These are phyloP conservation scores for Muschampia plurimacula DNA, from an alignment of 2,888 invertebrate species.

Conservation along the genomic window DNA sequence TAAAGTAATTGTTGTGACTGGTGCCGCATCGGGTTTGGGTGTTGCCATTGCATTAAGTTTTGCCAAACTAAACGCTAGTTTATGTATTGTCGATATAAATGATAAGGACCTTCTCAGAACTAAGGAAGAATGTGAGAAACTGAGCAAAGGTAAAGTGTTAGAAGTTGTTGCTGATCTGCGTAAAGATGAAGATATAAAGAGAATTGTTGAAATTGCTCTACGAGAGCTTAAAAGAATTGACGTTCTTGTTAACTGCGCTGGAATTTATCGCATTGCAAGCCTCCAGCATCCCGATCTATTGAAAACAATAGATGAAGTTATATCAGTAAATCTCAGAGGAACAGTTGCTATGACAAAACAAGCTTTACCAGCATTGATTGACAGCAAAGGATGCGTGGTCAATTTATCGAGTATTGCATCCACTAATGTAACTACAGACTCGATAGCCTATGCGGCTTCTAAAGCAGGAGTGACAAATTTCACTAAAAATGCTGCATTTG, in stretches of 20 bases:
- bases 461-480: constrained; percentile 45
- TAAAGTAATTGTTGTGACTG: constrained; percentile 58
- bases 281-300: constrained; percentile 31
- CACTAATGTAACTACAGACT: too few relatives aligned
- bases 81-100: constrained; percentile 87
- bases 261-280: constrained; percentile 14
- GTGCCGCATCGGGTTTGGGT: constrained; percentile 87
- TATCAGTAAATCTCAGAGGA: constrained; percentile 40
- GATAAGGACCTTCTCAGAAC: constrained; percentile 85
- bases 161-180: constrained; percentile 41
- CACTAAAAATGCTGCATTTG: constrained; percentile 41
- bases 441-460: constrained; percentile 9
- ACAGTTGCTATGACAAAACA: constrained; percentile 40
- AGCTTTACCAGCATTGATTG: constrained; percentile 40
- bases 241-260: constrained; percentile 46
- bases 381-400: constrained; percentile 47
- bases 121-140: constrained; percentile 53
- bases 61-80: constrained; percentile 81
- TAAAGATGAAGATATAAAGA: constrained; percentile 41
- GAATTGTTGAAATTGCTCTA: constrained; percentile 39
- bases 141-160: constrained; percentile 30
- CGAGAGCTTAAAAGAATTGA: constrained; percentile 42
- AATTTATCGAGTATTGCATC: constrained; percentile 26
- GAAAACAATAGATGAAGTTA: constrained; percentile 37
- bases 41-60: constrained; percentile 86